phyloP scores from a whole-genome alignment of 1,140 invertebrate species.

The Leptinotarsa defecta region DNA sequence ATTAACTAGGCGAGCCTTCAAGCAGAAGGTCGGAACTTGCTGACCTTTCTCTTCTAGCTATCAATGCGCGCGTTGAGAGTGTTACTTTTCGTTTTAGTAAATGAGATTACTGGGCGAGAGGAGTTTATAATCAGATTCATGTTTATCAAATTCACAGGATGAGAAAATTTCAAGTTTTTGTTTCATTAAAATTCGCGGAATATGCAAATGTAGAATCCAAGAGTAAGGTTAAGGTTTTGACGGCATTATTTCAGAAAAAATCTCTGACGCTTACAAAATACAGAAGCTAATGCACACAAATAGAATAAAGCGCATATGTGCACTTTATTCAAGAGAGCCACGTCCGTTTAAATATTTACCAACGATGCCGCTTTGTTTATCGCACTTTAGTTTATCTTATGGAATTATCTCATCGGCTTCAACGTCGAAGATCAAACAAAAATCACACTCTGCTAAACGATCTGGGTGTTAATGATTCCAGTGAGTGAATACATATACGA shows the following conservation, averaged over 20 bases:
- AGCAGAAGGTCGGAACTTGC: not conserved
- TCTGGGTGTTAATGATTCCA: not conserved
- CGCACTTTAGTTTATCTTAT: not conserved
- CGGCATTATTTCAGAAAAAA: too few relatives aligned
- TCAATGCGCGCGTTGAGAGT: not conserved
- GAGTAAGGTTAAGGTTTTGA: too few relatives aligned
- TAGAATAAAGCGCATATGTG: not conserved
- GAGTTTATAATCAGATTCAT: not conserved
- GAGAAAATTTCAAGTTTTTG: too few relatives aligned
- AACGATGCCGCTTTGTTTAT: not conserved
- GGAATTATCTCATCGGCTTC: not conserved
- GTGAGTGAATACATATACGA: not conserved
- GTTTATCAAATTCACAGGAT: too few relatives aligned
- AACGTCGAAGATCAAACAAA: not conserved
- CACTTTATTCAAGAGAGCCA: not conserved
- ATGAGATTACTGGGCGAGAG: not conserved
- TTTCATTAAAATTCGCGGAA: too few relatives aligned
- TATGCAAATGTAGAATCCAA: too few relatives aligned
- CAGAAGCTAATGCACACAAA: too few relatives aligned
- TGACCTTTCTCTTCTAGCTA: not conserved
- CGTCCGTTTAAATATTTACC: slow-evolving; percentile 6
- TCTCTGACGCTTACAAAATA: too few relatives aligned
- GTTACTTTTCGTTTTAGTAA: not conserved
- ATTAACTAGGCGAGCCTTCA: not conserved
- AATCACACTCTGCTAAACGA: not conserved